These are phyloP conservation scores for Caenorhabditis sp. DNA, from an alignment of 2,888 invertebrate genomes.

Conservation along the genomic window DNA sequence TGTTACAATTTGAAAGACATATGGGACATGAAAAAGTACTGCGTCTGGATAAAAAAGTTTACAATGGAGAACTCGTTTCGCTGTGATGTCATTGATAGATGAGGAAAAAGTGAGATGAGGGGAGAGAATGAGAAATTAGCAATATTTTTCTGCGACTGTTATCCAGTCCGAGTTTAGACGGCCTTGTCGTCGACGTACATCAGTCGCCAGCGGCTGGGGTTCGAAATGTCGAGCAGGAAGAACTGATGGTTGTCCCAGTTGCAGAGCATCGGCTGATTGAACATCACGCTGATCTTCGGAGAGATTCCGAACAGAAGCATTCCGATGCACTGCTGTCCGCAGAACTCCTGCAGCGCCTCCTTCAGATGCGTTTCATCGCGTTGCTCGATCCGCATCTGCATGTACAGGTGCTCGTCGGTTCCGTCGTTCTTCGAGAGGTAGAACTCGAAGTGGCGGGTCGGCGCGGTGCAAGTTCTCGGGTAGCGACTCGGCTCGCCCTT, in stretches of 20 bases:
- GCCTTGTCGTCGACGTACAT: conserved; percentile 35
- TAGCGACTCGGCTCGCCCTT: conserved; percentile 20
- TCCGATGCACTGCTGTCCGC: conserved; percentile 8
- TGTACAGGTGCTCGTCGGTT: conserved; percentile 25
- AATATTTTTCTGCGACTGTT: too few species aligned
- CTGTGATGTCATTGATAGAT: neutral
- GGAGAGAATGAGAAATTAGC: neutral
- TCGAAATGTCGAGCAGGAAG: conserved; percentile 32
- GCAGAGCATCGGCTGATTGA: conserved; percentile 27
- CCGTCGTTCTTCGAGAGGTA: conserved; percentile 22
- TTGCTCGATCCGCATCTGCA: conserved; percentile 10
- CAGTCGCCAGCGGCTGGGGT: conserved; percentile 32
- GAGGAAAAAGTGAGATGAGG: neutral
- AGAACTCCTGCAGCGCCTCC: conserved; percentile 20
- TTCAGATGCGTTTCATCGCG: conserved; percentile 26
- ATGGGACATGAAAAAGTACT: too few species aligned
- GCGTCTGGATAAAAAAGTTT: conserved; percentile 2
- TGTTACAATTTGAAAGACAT: neutral
- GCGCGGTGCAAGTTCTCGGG: neutral
- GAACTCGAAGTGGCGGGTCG: conserved; percentile 30
- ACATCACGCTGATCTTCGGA: conserved; percentile 29
- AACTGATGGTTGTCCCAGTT: conserved; percentile 33
- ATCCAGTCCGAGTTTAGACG: conserved; percentile 4
- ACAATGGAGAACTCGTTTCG: conserved; percentile 25
- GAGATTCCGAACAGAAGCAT: conserved; percentile 30